A percentile compares a stretch with the other conserved stretches of the same genome.
These are phyloP conservation scores for Brachylomia viminalis DNA, from an alignment of 2,888 invertebrate genomes.

Conservation along the genomic window DNA sequence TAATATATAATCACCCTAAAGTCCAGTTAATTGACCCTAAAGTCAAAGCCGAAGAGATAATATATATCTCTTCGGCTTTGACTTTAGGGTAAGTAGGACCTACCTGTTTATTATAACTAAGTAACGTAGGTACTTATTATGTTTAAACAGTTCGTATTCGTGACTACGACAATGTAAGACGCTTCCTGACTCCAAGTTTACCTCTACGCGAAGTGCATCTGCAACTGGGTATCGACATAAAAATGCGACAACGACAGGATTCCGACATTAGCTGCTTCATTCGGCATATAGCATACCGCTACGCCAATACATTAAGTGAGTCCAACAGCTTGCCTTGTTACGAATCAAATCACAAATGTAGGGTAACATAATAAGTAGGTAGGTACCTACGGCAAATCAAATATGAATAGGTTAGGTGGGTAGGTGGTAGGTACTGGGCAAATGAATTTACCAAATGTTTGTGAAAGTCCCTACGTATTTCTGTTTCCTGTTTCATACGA, in stretches of 20 bases:
- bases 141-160: conserved; percentile 77
- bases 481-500: not conserved
- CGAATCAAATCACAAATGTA: not conserved
- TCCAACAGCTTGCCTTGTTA: not conserved
- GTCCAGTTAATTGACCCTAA: too few species aligned
- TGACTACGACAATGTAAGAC: conserved; percentile 81
- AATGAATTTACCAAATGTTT: not conserved
- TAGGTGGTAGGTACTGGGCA: not conserved
- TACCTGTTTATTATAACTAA: not conserved
- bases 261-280: conserved; percentile 84
- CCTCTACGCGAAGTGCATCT: conserved; percentile 82
- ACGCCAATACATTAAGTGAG: conserved; percentile 78
- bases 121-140: not conserved
- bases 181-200: conserved; percentile 83
- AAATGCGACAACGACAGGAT: conserved; percentile 78
- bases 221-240: conserved; percentile 80
- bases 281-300: conserved; percentile 79
- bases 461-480: not conserved
- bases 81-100: not conserved
- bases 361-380: not conserved
- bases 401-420: not conserved
- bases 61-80: too few species aligned
- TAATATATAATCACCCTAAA: too few species aligned
- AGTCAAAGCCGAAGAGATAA: too few species aligned
- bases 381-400: not conserved